Evolutionary conservation across 2,797 vertebrate genomes (phyloP).

Genomic region (Lycodopsis pacificus): DNA sequence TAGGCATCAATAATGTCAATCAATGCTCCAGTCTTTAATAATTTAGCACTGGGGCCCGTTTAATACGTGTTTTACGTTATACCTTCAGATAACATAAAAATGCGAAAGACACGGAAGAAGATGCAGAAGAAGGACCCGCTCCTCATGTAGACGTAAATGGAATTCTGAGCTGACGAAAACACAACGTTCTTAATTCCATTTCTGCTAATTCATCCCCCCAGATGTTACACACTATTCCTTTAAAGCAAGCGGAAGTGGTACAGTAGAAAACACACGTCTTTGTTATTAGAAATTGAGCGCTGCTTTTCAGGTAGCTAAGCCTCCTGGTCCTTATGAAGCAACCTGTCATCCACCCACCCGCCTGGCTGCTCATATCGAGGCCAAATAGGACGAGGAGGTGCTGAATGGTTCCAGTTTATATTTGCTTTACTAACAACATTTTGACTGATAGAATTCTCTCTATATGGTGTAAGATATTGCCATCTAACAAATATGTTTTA

Average conservation of each 20-base stretch:
- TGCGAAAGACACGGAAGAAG: too few species aligned
- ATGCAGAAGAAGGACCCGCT: too few species aligned
- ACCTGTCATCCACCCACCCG: constrained; percentile 42
- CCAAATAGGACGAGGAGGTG: constrained; percentile 8
- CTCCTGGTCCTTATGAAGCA: constrained; percentile 35
- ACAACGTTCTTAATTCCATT: not conserved
- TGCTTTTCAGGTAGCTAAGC: constrained; percentile 21
- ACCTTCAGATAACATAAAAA: too few species aligned
- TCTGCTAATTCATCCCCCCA: not conserved
- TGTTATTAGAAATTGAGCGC: constrained; percentile 17
- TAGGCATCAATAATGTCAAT: not conserved
- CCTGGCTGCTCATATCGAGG: constrained; percentile 43
- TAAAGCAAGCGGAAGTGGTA: constrained; percentile 28
- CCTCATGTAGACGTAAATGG: too few species aligned
- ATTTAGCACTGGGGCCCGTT: not conserved
- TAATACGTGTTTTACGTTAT: not conserved
- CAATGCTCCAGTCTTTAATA: not conserved
- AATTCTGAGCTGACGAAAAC: not conserved
- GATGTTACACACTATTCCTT: not conserved
- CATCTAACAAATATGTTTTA: not conserved
- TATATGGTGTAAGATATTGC: not conserved
- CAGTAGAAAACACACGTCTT: constrained; percentile 15
- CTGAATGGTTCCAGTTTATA: constrained; percentile 12
- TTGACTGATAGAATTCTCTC: not conserved
- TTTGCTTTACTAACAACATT: not conserved